Evolutionary conservation across 2,113 vertebrate species (phyloP).

Genomic region (Amblyornis subalaris): DNA sequence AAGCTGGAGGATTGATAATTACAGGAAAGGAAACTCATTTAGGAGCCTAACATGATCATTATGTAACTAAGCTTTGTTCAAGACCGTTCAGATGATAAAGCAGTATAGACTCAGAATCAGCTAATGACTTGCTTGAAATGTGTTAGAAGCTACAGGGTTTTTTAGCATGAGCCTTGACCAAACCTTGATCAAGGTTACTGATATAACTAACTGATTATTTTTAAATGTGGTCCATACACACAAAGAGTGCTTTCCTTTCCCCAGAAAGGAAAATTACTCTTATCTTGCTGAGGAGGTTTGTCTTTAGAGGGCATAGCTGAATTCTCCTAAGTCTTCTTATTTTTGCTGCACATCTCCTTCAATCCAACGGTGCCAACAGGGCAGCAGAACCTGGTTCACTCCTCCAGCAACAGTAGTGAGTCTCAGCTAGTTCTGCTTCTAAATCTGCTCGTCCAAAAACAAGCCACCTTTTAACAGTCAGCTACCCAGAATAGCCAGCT

Average conservation of each 20-base stretch:
- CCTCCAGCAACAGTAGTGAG: neutral
- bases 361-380: accelerated
- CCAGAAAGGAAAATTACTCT: neutral
- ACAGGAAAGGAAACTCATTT: conserved; percentile 43
- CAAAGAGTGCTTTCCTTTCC: neutral
- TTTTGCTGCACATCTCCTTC: neutral
- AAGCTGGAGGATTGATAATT: conserved; percentile 23
- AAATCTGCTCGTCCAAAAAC: neutral
- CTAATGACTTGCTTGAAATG: neutral
- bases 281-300: neutral
- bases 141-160: neutral
- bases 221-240: neutral
- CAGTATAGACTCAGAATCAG: neutral
- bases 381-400: neutral
- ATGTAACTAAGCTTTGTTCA: neutral
- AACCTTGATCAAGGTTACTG: neutral
- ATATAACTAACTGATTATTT: neutral
- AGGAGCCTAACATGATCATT: neutral
- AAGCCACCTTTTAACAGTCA: neutral
- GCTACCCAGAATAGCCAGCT: neutral
- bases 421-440: neutral
- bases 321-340: neutral
- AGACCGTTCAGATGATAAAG: neutral
- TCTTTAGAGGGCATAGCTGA: neutral
- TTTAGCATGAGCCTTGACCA: neutral